These are phyloP conservation scores for Lethrus apterus DNA, from an alignment of 1,140 invertebrate genomes.

Conservation along the genomic window DNA sequence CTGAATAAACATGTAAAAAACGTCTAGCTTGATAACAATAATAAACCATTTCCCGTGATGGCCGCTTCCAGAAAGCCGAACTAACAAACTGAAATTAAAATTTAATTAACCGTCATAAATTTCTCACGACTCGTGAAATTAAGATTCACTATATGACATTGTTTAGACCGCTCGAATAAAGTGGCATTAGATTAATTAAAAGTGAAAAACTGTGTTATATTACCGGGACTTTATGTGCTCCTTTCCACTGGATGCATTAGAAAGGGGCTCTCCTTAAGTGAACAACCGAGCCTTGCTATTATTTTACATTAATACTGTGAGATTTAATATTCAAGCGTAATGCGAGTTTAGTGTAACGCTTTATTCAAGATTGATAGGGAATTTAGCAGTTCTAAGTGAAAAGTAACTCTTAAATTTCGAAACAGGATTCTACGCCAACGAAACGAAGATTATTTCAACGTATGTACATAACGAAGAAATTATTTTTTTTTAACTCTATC, in stretches of 20 bases:
- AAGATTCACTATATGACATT: constrained; percentile 36
- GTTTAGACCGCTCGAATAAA: constrained; percentile 32
- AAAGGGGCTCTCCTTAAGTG: constrained; percentile 13
- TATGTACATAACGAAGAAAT: neutral
- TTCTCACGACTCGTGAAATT: constrained; percentile 29
- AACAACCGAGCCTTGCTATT: constrained; percentile 15
- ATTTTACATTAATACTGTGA: constrained; percentile 18
- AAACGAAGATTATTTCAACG: neutral
- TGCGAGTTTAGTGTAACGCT: constrained; percentile 22
- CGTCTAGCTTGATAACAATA: too few relatives aligned
- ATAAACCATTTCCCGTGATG: too few relatives aligned
- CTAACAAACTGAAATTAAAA: constrained; percentile 35
- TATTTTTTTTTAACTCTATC: neutral
- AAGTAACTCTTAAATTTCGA: too few relatives aligned
- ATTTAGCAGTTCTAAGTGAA: constrained; percentile 14
- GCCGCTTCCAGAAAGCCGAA: too few relatives aligned
- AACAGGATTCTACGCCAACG: neutral
- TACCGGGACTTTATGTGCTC: constrained; percentile 15
- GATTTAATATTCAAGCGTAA: constrained; percentile 19
- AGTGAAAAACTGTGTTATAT: constrained; percentile 34
- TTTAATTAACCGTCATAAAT: constrained; percentile 37
- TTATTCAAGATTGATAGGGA: constrained; percentile 21
- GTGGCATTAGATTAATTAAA: constrained; percentile 36
- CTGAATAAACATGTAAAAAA: too few relatives aligned
- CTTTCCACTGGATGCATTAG: constrained; percentile 13